A percentile compares a stretch with the other conserved stretches of the same genome.
These are phyloP conservation scores for Lordiphosa mommai DNA, from an alignment of 1,140 invertebrate genomes.

Conservation along the genomic window DNA sequence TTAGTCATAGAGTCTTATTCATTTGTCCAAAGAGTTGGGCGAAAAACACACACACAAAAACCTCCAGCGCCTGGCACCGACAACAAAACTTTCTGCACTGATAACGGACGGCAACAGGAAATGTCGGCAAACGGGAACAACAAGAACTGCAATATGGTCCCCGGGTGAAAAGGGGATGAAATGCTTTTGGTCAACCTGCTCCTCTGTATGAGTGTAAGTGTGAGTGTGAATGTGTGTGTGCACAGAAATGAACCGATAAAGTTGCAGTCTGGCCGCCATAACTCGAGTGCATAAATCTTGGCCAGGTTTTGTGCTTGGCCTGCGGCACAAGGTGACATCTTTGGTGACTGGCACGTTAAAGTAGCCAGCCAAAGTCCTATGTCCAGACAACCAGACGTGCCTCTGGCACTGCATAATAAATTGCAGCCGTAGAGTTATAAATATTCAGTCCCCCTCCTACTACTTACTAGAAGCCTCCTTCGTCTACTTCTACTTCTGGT, in stretches of 20 bases:
- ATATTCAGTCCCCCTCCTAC: constrained; percentile 34
- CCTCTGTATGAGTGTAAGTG: too few species aligned
- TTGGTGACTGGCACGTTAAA: constrained; percentile 59
- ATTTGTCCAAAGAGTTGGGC: constrained; percentile 12
- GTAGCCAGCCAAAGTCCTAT: constrained; percentile 30
- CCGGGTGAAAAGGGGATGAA: constrained; percentile 11
- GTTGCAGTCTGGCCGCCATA: constrained; percentile 67
- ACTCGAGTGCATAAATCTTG: constrained; percentile 73
- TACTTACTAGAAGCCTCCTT: background rate
- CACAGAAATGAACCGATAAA: too few species aligned
- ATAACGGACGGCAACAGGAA: constrained; percentile 63
- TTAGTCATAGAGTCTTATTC: constrained; percentile 13
- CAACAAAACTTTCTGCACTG: constrained; percentile 50
- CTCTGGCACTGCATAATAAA: constrained; percentile 71
- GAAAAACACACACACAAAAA: constrained; percentile 16
- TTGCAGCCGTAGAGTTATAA: constrained; percentile 71
- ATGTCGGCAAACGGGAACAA: constrained; percentile 37
- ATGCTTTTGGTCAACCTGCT: background rate
- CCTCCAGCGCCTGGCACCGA: constrained; percentile 37
- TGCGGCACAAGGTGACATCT: constrained; percentile 59
- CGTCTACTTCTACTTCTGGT: background rate
- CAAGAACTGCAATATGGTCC: constrained; percentile 2
- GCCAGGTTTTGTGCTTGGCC: constrained; percentile 20
- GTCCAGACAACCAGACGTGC: constrained; percentile 21
- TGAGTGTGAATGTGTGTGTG: too few species aligned